These are phyloP conservation scores for Atta cephalotes DNA, from an alignment of 1,140 invertebrate species.

Conservation along the genomic window DNA sequence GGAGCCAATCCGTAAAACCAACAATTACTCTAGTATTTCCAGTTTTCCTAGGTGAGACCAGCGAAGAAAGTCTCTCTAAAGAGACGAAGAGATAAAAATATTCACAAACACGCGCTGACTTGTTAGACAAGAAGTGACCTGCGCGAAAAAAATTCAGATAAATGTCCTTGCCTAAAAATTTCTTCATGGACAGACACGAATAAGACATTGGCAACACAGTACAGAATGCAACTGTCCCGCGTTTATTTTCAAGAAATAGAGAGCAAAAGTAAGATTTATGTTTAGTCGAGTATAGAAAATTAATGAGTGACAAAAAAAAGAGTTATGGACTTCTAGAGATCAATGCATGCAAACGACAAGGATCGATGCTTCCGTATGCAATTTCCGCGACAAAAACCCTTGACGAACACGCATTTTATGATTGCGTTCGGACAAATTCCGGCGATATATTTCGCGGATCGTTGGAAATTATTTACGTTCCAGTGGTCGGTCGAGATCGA, in stretches of 20 bases:
- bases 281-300: background rate
- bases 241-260: background rate
- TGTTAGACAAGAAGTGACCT: background rate
- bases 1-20: too few relatives aligned
- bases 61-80: background rate
- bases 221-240: background rate
- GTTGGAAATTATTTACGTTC: conserved; percentile 50
- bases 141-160: background rate
- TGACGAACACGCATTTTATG: background rate
- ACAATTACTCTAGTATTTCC: conserved; percentile 40
- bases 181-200: background rate
- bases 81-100: background rate
- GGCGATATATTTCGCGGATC: conserved; percentile 50
- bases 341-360: background rate
- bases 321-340: background rate
- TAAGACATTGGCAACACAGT: background rate
- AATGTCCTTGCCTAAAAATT: conserved; percentile 1
- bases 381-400: conserved; percentile 17
- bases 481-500: background rate
- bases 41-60: conserved; percentile 6
- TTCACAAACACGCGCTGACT: background rate
- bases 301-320: too few relatives aligned
- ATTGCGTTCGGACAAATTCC: conserved; percentile 34
- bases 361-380: conserved; percentile 1
- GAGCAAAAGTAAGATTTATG: background rate